Evolutionary conservation across 2,888 invertebrate genomes (phyloP).

Genomic region (Agrilus biguttatus): DNA sequence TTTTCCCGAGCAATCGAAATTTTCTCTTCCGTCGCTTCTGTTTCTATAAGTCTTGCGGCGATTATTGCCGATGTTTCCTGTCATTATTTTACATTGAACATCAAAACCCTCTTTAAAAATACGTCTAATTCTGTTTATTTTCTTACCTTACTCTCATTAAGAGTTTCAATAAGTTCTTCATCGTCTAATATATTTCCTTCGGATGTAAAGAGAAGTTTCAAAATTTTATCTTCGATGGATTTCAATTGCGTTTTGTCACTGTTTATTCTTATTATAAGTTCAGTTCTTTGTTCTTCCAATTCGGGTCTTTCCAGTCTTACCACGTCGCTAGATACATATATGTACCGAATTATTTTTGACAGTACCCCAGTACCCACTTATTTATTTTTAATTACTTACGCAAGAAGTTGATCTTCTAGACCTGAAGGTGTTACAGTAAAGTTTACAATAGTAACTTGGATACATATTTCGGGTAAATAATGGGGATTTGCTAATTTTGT

Average conservation of each 20-base stretch:
- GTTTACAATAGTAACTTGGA: slow-evolving; percentile 84
- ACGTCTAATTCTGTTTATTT: too few relatives aligned
- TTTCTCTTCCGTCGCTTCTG: slow-evolving; percentile 74
- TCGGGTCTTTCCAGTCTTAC: slow-evolving; percentile 85
- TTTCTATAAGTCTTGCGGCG: slow-evolving; percentile 71
- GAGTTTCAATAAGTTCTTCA: slow-evolving; percentile 80
- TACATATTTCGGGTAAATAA: slow-evolving; percentile 84
- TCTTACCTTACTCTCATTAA: slow-evolving; percentile 69
- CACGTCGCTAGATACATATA: slow-evolving; percentile 46
- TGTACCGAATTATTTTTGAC: not conserved
- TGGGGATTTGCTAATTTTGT: slow-evolving; percentile 88
- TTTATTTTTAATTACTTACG: slow-evolving; percentile 44
- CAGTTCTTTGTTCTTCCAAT: slow-evolving; percentile 66
- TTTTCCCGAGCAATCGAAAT: slow-evolving; percentile 76
- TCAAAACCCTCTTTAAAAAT: too few relatives aligned
- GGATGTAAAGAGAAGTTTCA: slow-evolving; percentile 65
- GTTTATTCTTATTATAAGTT: slow-evolving; percentile 73
- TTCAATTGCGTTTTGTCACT: slow-evolving; percentile 71
- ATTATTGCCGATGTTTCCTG: slow-evolving; percentile 84
- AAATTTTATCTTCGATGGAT: slow-evolving; percentile 79
- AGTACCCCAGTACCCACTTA: too few relatives aligned
- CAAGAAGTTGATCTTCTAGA: slow-evolving; percentile 80
- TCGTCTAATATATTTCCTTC: slow-evolving; percentile 88
- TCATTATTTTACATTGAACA: slow-evolving; percentile 4
- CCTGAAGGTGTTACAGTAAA: slow-evolving; percentile 85